Base-by-base conservation (phyloP, 2,888 invertebrate genomes). In the Scaptomyza caliginosa region DNA sequence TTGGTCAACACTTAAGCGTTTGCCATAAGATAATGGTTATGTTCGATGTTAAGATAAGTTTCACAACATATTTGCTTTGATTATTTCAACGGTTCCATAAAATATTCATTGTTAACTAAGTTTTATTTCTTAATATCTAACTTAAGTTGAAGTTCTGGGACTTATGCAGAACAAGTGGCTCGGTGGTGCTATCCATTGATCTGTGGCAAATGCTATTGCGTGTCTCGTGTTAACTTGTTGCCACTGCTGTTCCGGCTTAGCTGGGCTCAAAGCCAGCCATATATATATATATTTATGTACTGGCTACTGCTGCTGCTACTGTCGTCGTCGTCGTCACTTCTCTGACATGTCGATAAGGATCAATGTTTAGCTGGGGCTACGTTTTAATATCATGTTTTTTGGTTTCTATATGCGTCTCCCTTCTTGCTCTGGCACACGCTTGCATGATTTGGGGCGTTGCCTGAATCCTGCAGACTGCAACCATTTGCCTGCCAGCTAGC, bases 331-430 rank as follows among this genome's bases (percentile, higher is more conserved):
- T 64, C 62, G 50, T 60, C 63, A 58, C 54, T 70, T 54, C 54
- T 8, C 50, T 65, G 73, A 73, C 86, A 80, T 77, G 88, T 82
- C 88, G 88, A 89, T 88, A 88, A 87, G 86, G 88, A 88, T 88
- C 89, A 89, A 88, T 89, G 88, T 88, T 88, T 71, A 72, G 84
- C 75, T 70, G 65, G 60, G 62, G 66, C 76, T 76, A 76, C 71
- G 76, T 82, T 83, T 89, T 77, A 78, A 77, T 79, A 88, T 78
- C 60, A 58, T 73, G 67, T 51, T 58, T 34, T 5, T n/a, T n/a
- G n/a, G n/a, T n/a, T n/a, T 8, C 17, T 16, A 6, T 16, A 34
- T 34, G 13, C 32, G n/a, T 23, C 23, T 34, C 39, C 26, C 21
- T 23, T 30, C 21, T 39, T 43, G 48, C 30, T 50, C 34, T 55